Conservation (phyloP, 2,113 vertebrate species). For the Etheostoma cragini region DNA sequence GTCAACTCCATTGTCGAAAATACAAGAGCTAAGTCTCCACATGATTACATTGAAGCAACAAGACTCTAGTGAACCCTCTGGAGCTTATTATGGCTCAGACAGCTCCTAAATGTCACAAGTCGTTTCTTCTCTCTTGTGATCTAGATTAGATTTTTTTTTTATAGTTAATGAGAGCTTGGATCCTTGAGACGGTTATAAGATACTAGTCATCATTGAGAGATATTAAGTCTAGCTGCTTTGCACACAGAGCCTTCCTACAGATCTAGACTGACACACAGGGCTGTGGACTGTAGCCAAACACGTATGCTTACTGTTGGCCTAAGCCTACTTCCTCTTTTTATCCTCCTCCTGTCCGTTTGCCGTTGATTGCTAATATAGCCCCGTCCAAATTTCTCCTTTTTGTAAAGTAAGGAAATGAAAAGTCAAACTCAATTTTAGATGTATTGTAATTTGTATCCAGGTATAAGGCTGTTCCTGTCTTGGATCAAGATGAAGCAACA, state of each 20-base stretch:
- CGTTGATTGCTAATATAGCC: not conserved
- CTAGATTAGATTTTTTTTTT: slow-evolving; percentile 16
- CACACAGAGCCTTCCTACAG: slow-evolving; percentile 36
- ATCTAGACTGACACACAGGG: slow-evolving; percentile 48
- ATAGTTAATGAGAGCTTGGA: slow-evolving; percentile 39
- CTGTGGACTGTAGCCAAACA: slow-evolving; percentile 46
- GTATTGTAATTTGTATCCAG: not conserved
- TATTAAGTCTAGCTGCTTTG: slow-evolving; percentile 62
- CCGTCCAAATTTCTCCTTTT: slow-evolving; percentile 16
- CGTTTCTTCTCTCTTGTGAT: slow-evolving; percentile 27
- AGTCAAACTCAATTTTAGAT: slow-evolving; percentile 1
- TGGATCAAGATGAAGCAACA: not conserved
- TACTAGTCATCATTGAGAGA: slow-evolving; percentile 61
- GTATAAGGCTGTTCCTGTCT: not conserved
- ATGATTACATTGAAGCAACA: slow-evolving; percentile 9
- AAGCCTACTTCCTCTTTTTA: slow-evolving; percentile 21
- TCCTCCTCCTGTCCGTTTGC: not conserved
- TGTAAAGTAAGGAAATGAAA: not conserved
- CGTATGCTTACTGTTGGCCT: slow-evolving; percentile 39
- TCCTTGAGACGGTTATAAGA: slow-evolving; percentile 48
- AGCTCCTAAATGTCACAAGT: slow-evolving; percentile 40
- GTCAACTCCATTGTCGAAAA: slow-evolving; percentile 15
- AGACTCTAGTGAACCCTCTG: slow-evolving; percentile 4
- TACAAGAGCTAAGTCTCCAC: not conserved
- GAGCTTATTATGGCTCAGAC: slow-evolving; percentile 36